Evolutionary conservation across 2,113 vertebrate species (phyloP), one percentile per base, ranked within the genome.

Genomic region (Andinoacara biseriatus): DNA sequence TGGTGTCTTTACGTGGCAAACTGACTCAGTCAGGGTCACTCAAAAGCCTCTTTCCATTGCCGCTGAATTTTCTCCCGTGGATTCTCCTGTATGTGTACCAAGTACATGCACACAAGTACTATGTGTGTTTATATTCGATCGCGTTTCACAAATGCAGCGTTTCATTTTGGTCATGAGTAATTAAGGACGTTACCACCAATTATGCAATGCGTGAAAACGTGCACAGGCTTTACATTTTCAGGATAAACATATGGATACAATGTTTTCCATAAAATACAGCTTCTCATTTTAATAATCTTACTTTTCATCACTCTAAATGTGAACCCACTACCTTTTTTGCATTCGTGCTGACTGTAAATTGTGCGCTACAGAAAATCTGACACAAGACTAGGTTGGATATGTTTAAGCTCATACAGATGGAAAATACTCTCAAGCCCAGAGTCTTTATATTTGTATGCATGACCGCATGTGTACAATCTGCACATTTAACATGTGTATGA

Each of bases 381-480:
- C 18, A 11, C 29, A 11, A 46, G 52, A 76, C 35, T 59, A 8
- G 29, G 2, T 29, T 84, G 65, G 29, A 69, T 35, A 18, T 52
- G 17, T 72, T 52, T 72, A 72, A 52, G 43, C 20, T 72, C 29
- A 52, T 29, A 31, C 43, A 18, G 20, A 31, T 31, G 17, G 24
- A 72, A 14, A 52, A 26, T 26, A 31, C 46, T 29, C 17, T 52
- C 20, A 52, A 38, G 52, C 33, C 31, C 17, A 13, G 75, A 57
- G 35, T 61, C 6, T 82, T 82, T 38, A 69, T 43, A 65, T 65
- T 26, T 65, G 38, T 46, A 67, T 74, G 69, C 20, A 59, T 81
- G 43, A 57, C 20, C 24, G 24, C 35, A 33, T 57, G 43, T 80
- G 49, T 52, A 40, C 29, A 69, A 24, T 35, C 13, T 57, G 17